Evolutionary conservation across 2,888 invertebrate species (phyloP).

Genomic region (Adela reaumurella): DNA sequence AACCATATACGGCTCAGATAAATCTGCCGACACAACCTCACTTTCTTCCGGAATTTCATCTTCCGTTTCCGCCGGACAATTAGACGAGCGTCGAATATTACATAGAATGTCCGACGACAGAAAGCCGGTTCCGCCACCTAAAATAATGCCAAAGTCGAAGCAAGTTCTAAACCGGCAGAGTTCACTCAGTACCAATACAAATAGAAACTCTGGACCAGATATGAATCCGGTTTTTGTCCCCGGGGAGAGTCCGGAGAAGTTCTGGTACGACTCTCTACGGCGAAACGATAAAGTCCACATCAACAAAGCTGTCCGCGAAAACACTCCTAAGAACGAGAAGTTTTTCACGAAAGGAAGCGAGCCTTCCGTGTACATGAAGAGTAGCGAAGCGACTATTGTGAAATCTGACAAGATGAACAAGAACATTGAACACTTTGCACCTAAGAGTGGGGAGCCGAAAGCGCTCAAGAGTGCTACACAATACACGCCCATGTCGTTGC

Average conservation of each 20-base stretch:
- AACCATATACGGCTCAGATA: constrained; percentile 8
- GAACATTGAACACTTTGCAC: constrained; percentile 11
- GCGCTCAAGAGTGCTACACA: constrained; percentile 51
- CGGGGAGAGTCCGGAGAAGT: constrained; percentile 31
- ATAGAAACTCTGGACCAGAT: constrained; percentile 6
- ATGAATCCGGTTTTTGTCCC: constrained; percentile 14
- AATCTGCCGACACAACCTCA: constrained; percentile 1
- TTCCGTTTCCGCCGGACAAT: neutral
- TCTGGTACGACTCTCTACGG: constrained; percentile 54
- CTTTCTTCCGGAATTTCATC: neutral
- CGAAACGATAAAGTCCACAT: constrained; percentile 45
- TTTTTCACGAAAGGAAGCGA: constrained; percentile 12
- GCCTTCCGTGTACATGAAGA: constrained; percentile 11
- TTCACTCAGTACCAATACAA: constrained; percentile 4
- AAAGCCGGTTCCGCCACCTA: constrained; percentile 3
- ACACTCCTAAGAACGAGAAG: constrained; percentile 8
- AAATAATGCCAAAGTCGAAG: constrained; percentile 10
- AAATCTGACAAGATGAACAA: constrained; percentile 12
- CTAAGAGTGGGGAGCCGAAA: constrained; percentile 16
- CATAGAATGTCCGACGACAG: neutral
- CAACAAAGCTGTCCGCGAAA: constrained; percentile 12
- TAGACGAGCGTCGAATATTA: neutral
- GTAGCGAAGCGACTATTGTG: constrained; percentile 12
- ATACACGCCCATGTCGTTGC: constrained; percentile 52
- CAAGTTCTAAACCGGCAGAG: constrained; percentile 12